Evolutionary conservation across 1,140 invertebrate species (phyloP).

Genomic region (Bombus cullumanus): DNA sequence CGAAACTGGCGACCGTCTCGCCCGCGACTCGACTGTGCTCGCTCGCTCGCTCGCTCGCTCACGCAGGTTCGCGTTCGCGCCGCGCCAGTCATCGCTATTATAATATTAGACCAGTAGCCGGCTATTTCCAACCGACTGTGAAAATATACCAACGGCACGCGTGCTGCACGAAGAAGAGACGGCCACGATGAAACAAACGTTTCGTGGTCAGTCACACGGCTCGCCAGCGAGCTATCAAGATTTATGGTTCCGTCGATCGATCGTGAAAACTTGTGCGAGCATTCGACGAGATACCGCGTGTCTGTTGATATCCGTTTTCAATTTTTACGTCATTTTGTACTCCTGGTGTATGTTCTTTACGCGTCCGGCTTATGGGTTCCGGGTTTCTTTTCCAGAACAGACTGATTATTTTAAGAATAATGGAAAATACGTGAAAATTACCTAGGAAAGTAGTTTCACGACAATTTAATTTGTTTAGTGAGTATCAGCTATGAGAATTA

Average conservation of each 20-base stretch:
- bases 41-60: conserved; percentile 24
- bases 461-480: no score
- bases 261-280: not conserved
- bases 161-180: conserved; percentile 61
- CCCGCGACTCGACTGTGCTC: conserved; percentile 29
- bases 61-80: conserved; percentile 28
- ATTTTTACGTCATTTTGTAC: not conserved
- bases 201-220: conserved; percentile 58
- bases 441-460: not conserved
- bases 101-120: conserved; percentile 78
- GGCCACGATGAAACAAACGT: conserved; percentile 49
- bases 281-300: not conserved
- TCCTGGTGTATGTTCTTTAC: not conserved
- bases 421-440: no score
- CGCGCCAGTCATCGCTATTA: conserved; percentile 76
- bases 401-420: not conserved
- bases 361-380: not conserved
- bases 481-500: no score
- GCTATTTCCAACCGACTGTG: conserved; percentile 80
- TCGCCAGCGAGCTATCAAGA: conserved; percentile 5
- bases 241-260: conserved; percentile 38
- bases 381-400: not conserved
- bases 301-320: not conserved
- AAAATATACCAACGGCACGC: conserved; percentile 77
- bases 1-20: conserved; percentile 44